These are phyloP conservation scores for Saccopteryx bilineata DNA, from an alignment of 2,113 vertebrate genomes.

Conservation along the genomic window DNA sequence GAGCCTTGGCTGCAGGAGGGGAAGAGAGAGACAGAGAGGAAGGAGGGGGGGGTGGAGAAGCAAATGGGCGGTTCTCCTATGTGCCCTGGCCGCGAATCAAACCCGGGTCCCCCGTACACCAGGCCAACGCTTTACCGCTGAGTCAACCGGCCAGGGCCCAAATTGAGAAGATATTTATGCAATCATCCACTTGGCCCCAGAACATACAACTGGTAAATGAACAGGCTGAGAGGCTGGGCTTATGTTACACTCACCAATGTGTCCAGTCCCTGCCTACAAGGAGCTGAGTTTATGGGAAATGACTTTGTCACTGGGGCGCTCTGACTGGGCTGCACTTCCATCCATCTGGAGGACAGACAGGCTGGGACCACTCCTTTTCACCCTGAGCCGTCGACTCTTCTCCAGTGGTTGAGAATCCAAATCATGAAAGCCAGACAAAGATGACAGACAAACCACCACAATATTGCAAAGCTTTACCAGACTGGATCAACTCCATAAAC, in stretches of 20 bases:
- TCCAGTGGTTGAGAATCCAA: neutral
- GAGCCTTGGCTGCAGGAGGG: no score
- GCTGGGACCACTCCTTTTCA: neutral
- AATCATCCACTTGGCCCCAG: neutral
- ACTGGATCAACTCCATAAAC: no score
- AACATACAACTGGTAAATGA: neutral
- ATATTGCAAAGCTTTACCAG: neutral
- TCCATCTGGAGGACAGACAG: neutral
- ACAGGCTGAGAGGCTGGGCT: neutral
- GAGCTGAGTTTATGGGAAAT: neutral
- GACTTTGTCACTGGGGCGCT: fast-evolving
- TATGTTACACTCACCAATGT: neutral
- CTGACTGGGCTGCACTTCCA: fast-evolving
- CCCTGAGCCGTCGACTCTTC: fast-evolving
- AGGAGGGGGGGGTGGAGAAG: no score
- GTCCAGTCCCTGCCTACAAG: fast-evolving
- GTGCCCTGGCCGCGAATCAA: no score
- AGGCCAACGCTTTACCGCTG: no score
- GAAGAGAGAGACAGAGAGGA: no score
- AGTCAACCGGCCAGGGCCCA: no score
- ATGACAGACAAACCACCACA: no score
- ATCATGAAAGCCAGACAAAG: neutral
- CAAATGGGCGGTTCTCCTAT: no score
- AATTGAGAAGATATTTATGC: neutral
- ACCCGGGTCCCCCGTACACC: no score